Conservation (phyloP, 2,113 vertebrate genomes). For the Odontesthes bonariensis region DNA sequence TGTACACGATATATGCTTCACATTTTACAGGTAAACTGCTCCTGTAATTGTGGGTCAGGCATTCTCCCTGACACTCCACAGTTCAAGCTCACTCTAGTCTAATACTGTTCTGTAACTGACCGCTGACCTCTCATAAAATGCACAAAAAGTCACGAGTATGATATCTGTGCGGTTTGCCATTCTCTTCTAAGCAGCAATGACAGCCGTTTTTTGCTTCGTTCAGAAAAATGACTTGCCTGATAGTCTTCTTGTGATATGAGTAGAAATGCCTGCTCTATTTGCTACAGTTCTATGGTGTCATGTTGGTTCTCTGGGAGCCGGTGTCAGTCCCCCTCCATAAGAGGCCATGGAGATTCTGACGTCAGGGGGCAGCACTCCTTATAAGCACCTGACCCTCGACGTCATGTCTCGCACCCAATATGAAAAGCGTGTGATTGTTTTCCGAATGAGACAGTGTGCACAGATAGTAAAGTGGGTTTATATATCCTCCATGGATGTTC, state of each 20-base stretch:
- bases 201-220: not conserved
- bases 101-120: not conserved
- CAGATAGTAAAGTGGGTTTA: conserved; percentile 38
- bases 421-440: conserved; percentile 78
- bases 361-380: conserved; percentile 56
- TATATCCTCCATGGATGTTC: conserved; percentile 33
- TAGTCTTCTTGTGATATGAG: not conserved
- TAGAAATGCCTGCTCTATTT: conserved; percentile 19
- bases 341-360: conserved; percentile 66
- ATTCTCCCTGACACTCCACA: not conserved
- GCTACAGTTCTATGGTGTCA: conserved; percentile 43
- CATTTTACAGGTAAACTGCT: not conserved
- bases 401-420: conserved; percentile 59
- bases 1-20: not conserved
- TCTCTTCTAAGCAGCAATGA: not conserved
- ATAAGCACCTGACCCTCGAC: conserved; percentile 66
- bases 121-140: conserved; percentile 5
- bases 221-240: rapidly evolving
- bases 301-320: conserved; percentile 26
- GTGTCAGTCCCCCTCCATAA: conserved; percentile 52
- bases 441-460: conserved; percentile 62
- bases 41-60: not conserved
- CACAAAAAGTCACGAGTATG: not conserved
- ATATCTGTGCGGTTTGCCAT: too few species aligned
- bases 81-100: conserved; percentile 1